Evolutionary conservation across 1,140 invertebrate species (phyloP).

Genomic region (Bombus breviceps): DNA sequence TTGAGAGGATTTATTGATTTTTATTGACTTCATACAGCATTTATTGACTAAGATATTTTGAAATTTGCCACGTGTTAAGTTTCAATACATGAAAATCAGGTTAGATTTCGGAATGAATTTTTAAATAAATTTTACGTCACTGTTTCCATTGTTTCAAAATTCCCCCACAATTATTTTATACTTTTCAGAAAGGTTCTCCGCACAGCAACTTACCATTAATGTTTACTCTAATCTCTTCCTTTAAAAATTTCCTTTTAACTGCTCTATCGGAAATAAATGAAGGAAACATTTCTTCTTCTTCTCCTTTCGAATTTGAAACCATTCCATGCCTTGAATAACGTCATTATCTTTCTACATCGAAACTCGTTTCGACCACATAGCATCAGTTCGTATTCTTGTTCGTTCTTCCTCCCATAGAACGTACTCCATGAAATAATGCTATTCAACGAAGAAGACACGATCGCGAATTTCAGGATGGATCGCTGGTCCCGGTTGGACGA

Average conservation of each 20-base stretch:
- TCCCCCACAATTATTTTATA: too few relatives aligned
- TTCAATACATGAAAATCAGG: too few relatives aligned
- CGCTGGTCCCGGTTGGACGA: conserved; percentile 2
- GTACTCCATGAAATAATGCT: conserved; percentile 55
- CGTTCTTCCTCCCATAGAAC: not conserved
- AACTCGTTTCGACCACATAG: not conserved
- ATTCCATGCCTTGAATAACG: not conserved
- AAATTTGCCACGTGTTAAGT: not conserved
- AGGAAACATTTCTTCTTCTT: not conserved
- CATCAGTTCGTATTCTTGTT: too few relatives aligned
- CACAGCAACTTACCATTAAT: too few relatives aligned
- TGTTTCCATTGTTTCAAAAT: too few relatives aligned
- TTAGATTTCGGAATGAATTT: too few relatives aligned
- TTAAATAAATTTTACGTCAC: too few relatives aligned
- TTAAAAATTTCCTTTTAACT: too few relatives aligned
- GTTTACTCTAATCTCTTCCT: too few relatives aligned
- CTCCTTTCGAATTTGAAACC: not conserved
- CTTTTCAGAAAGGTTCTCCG: too few relatives aligned
- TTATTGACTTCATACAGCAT: not conserved
- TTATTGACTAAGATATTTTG: not conserved
- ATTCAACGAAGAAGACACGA: conserved; percentile 39
- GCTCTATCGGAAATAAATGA: too few relatives aligned
- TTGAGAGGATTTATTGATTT: not conserved
- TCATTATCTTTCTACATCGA: not conserved
- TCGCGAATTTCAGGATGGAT: conserved; percentile 52